Percentiles rank a stretch among this genome's conserved stretches.
Conservation (phyloP, 2,113 vertebrate species). For the Hippocampus mohnikei region DNA sequence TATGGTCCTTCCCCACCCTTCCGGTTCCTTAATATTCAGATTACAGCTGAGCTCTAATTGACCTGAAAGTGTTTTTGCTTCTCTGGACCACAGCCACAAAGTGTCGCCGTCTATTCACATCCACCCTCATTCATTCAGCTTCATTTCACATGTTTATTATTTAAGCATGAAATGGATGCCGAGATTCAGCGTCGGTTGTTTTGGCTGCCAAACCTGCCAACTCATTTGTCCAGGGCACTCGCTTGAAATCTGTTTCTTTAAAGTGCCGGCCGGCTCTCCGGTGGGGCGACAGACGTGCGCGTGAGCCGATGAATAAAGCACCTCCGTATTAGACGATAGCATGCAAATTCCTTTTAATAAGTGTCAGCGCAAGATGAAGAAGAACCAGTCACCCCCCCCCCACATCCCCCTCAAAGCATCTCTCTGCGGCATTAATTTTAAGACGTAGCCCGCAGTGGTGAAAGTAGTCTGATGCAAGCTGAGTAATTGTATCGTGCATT, state of each 20-base stretch:
- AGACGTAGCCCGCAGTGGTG: conserved; percentile 40
- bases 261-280: conserved; percentile 6
- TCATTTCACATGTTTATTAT: conserved; percentile 23
- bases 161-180: conserved; percentile 5
- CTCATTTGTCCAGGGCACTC: conserved; percentile 35
- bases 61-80: too few relatives aligned
- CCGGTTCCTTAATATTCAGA: too few relatives aligned
- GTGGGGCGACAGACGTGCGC: conserved; percentile 24
- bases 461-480: conserved; percentile 43
- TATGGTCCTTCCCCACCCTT: too few relatives aligned
- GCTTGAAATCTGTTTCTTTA: conserved; percentile 16
- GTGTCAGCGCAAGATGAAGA: conserved; percentile 5
- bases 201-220: conserved; percentile 32
- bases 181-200: conserved; percentile 31
- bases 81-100: background rate
- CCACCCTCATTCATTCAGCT: background rate
- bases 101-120: background rate
- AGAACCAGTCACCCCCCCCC: background rate
- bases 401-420: conserved; percentile 10
- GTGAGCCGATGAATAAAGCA: background rate
- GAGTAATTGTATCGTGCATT: conserved; percentile 33
- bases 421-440: conserved; percentile 42
- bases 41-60: too few relatives aligned
- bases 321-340: conserved; percentile 13
- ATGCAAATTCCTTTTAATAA: conserved; percentile 5